Evolutionary conservation across 2,888 invertebrate genomes (phyloP).

Genomic region (Trichogramma evanescens): DNA sequence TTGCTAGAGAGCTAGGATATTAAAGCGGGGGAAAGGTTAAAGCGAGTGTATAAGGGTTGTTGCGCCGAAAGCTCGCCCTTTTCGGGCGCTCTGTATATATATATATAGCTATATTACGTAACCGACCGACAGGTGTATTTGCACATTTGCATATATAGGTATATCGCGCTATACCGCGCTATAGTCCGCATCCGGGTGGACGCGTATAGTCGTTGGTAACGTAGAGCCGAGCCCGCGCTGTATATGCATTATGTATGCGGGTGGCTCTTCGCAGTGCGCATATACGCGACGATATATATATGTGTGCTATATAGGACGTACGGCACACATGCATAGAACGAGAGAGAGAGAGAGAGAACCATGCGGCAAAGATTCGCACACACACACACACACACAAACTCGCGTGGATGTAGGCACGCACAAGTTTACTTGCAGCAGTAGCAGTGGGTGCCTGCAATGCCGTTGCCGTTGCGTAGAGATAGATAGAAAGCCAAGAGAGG

Average conservation of each 20-base stretch:
- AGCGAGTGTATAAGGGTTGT: no score
- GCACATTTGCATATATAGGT: constrained; percentile 22
- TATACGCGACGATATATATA: constrained; percentile 19
- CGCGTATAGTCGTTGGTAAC: constrained; percentile 12
- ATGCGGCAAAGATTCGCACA: no score
- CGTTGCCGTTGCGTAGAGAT: background rate
- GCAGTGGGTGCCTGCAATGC: background rate
- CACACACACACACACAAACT: background rate
- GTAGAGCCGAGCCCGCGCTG: constrained; percentile 9
- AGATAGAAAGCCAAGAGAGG: no score
- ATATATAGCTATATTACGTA: constrained; percentile 4
- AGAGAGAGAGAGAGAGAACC: no score
- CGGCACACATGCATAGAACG: no score
- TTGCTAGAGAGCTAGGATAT: no score
- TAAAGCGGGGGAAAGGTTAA: no score
- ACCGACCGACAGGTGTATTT: constrained; percentile 27
- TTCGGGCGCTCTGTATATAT: no score
- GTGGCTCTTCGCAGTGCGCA: constrained; percentile 8
- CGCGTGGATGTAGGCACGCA: background rate
- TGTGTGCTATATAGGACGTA: background rate
- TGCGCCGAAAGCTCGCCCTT: no score
- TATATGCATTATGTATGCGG: constrained; percentile 20
- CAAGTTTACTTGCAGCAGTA: background rate
- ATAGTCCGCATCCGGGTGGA: constrained; percentile 7
- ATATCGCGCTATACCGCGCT: constrained; percentile 4